Evolutionary conservation across 2,113 vertebrate genomes (phyloP), one percentile per base, ranked within the genome.

Genomic region (Ciconia boyciana): DNA sequence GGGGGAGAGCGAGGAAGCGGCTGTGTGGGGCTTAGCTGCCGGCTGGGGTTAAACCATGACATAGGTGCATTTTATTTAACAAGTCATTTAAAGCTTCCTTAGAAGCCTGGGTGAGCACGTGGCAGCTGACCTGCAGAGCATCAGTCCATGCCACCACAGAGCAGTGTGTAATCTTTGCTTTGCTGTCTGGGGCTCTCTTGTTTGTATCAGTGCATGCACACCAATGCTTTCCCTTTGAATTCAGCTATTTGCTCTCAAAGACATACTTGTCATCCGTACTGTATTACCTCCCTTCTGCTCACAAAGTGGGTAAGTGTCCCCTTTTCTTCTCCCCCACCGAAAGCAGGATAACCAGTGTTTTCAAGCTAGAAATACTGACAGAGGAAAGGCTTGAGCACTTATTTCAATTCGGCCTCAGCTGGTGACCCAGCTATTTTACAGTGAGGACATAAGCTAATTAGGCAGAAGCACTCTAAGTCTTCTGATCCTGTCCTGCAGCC

Each of bases 51-150:
- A 39, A 39, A 39, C 39, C 39, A 39, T 39, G 39, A 9, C 16
- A 19, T n/a, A 65, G 22, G 19, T 66, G 32, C 15, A 11, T 68
- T 77, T 76, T 58, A 69, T 57, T 94, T 36, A 72, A 20, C 6
- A 39, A 41, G 28, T 65, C 21, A 34, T 39, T 83, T 72, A 80
- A 57, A 66, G 51, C 29, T 87, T 83, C 48, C 12, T 54, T 49
- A 29, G 48, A 78, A 51, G 54, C 13, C 7, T 0, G 3, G 14
- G 26, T 72, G 52, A 62, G 34, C 69, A 26, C 0, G 4, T 1
- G 4, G 32, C 54, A 41, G 61, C 39, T 82, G 91, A 78, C 39
- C 46, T 75, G 68, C 32, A 32, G 34, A 49, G 11, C 5, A 5
- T 55, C 39, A 20, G 29, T 39, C 52, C 6, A 0, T 68, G 49